Percentiles rank a stretch among this genome's conserved stretches.
Evolutionary conservation across 1,140 invertebrate genomes (phyloP).

Genomic region (Nebria ingens): DNA sequence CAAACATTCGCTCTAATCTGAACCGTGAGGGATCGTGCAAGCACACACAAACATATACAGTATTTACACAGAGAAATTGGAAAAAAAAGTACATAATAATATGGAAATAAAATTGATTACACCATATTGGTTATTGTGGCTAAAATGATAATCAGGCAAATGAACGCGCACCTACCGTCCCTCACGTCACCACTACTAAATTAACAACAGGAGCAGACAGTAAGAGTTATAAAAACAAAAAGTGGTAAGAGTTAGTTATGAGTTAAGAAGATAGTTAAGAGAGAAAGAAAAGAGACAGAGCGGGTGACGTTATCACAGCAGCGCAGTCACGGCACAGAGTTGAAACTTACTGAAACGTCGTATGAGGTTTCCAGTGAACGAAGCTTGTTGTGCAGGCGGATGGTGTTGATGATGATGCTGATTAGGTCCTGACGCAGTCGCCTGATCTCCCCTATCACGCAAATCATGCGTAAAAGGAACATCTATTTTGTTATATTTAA

Average conservation of each 20-base stretch:
- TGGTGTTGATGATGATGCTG: constrained; percentile 25
- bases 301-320: constrained; percentile 9
- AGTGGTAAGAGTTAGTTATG: constrained; percentile 11
- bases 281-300: constrained; percentile 16
- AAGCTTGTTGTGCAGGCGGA: constrained; percentile 32
- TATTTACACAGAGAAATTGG: not conserved
- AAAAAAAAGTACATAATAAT: not conserved
- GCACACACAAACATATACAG: not conserved
- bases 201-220: constrained; percentile 3
- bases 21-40: not conserved
- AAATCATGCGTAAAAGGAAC: constrained; percentile 27
- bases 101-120: not conserved
- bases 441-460: constrained; percentile 29
- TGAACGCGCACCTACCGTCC: constrained; percentile 1
- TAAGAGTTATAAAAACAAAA: not conserved
- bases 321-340: constrained; percentile 20
- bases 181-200: not conserved
- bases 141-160: not conserved
- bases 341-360: constrained; percentile 77
- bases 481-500: constrained; percentile 49
- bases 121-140: not conserved
- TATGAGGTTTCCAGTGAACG: constrained; percentile 62
- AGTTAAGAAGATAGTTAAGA: too few relatives aligned
- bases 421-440: constrained; percentile 16
- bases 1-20: not conserved